Evolutionary conservation across 2,888 invertebrate species (phyloP), one percentile per base, ranked within the genome.

Genomic region (Drosophila ustulata): DNA sequence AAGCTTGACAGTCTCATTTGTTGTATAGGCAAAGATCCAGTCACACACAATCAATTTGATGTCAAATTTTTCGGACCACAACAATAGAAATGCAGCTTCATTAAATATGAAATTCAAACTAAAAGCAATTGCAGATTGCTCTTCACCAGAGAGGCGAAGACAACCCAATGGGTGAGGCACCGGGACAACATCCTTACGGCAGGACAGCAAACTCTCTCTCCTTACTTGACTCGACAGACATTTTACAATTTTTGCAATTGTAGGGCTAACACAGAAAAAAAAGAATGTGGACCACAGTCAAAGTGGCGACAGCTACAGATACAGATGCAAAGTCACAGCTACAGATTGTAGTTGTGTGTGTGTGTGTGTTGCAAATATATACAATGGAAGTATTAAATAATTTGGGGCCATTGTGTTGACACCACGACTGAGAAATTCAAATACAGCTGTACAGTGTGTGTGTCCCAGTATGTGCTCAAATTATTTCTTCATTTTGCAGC

Each of bases 371-470:
- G 50, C 37, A 46, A 56, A 61, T 50, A 68, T 78, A 84, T 78
- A 84, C 82, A 85, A 73, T 86, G 80, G 87, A 87, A 87, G 82
- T 86, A 86, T 88, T 88, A 89, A 86, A 89, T 86, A 86, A 86
- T 86, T 89, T 86, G 89, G 88, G 80, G 89, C 86, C 85, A 86
- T 85, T 89, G 88, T 89, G 88, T 78, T 82, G 88, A 78, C 84
- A 80, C 75, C 71, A 68, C 65, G 62, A 71, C 58, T 66, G 52
- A 66, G 69, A 65, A 58, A 65, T 64, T 46, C 64, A 71, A 57
- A 52, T 83, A 43, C 39, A 65, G 50, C 53, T 52, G 13, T n/a
- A 18, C 18, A 18, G 18, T 53, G 26, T 58, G 32, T 61, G 39
- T 72, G 37, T 61, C 23, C 63, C 37, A 66, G 58, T 66, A 46